Evolutionary conservation across 2,797 vertebrate species (phyloP).

Genomic region (Sarcophilus harrisii): DNA sequence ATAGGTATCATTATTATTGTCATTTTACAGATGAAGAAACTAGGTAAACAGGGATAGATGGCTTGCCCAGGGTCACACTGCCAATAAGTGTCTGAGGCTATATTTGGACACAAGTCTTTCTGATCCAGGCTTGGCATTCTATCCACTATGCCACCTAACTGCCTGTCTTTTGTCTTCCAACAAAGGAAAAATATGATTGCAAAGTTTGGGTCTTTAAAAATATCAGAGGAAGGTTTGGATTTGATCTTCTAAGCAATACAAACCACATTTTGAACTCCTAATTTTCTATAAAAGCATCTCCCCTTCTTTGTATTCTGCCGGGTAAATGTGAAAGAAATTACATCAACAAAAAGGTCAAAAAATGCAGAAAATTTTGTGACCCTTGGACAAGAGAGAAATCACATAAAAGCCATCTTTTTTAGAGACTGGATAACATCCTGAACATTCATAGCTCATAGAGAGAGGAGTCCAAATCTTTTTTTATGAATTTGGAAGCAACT

Average conservation of each 20-base stretch:
- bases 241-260: background rate
- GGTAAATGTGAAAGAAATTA: background rate
- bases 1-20: background rate
- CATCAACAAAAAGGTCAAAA: background rate
- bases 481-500: background rate
- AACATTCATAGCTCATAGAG: background rate
- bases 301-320: background rate
- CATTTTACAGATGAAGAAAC: background rate
- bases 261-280: background rate
- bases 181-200: background rate
- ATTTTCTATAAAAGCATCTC: background rate
- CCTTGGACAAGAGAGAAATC: background rate
- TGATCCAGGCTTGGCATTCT: background rate
- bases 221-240: background rate
- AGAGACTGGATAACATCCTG: background rate
- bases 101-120: background rate
- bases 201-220: background rate
- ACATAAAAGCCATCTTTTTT: background rate
- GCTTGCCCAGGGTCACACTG: background rate
- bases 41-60: background rate
- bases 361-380: background rate
- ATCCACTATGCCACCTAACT: background rate
- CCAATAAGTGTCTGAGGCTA: background rate
- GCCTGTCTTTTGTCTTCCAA: background rate
- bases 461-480: background rate